phyloP scores from a whole-genome alignment of 1,140 invertebrate species.

The Ooceraea biroi region DNA sequence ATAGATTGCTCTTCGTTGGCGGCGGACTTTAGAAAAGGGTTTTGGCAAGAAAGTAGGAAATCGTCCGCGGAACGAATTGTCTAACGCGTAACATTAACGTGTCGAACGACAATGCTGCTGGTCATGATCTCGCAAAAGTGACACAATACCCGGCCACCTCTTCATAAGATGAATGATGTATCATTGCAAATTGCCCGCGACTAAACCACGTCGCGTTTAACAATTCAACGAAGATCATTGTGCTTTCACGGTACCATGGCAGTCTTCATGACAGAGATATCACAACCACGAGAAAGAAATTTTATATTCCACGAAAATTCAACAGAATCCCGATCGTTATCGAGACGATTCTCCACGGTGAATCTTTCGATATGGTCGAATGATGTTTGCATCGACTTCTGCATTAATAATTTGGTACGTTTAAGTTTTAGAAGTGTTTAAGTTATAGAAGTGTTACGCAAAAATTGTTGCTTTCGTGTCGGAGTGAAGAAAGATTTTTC shows the following conservation, averaged over 20 bases:
- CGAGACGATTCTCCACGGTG: constrained; percentile 18
- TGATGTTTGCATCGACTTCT: neutral
- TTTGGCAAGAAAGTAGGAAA: constrained; percentile 28
- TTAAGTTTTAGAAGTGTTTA: neutral
- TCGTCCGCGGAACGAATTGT: constrained; percentile 74
- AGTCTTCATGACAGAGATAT: constrained; percentile 33
- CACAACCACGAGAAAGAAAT: constrained; percentile 25
- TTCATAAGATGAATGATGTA: constrained; percentile 62
- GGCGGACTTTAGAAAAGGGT: constrained; percentile 66
- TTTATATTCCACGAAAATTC: constrained; percentile 48
- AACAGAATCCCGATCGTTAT: constrained; percentile 36
- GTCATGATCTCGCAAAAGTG: constrained; percentile 44
- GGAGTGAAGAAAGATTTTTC: neutral
- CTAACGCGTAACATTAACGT: constrained; percentile 70
- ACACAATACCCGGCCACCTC: constrained; percentile 55
- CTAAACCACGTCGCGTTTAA: constrained; percentile 65
- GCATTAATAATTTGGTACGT: neutral
- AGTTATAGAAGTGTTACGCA: too few relatives aligned
- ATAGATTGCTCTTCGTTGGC: constrained; percentile 17
- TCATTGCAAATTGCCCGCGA: constrained; percentile 70
- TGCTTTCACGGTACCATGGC: neutral
- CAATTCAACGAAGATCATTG: constrained; percentile 26
- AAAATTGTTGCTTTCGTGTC: neutral
- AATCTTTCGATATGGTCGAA: neutral
- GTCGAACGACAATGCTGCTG: constrained; percentile 9